Evolutionary conservation across 2,797 vertebrate species (phyloP), one percentile per base, ranked within the genome.

Genomic region (Petrocephalus sullivani): DNA sequence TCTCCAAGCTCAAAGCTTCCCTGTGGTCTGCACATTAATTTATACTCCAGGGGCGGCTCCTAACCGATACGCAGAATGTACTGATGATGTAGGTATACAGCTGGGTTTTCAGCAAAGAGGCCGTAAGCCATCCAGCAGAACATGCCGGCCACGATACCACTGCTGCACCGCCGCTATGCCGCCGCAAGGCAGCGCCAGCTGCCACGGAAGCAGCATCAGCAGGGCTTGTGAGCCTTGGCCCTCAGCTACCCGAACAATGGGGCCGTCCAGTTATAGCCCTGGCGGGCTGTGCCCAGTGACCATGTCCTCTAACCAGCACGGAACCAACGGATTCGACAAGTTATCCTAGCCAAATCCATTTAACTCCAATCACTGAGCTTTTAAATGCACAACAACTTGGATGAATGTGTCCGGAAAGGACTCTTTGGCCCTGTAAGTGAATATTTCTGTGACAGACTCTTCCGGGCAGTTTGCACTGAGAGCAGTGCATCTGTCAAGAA

Each of bases 401-500:
- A 84, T 23, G 21, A 54, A 54, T 28, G n/a, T 84, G 28, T 33
- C 21, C 5, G 12, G 12, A 54, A 4, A 9, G 14, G 4, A 10
- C 4, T 14, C 49, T 53, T 53, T 0, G 9, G 51, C 16, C 41
- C 23, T 53, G 82, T 56, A 56, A 28, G 19, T 84, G 21, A 84
- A 84, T 53, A 54, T 84, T 28, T 49, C 82, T 53, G 82, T 84
- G 82, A 84, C 41, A 84, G 82, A 28, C 51, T 49, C 82, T 84
- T 84, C 51, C 54, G 49, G 82, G 46, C 81, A 51, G 49, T 83
- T 83, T 83, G 81, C 1, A 51, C 81, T 28, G 51, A 54, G 53
- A 54, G 9, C 10, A 10, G 46, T 23, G 49, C 19, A 54, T 84
- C 28, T 84, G 41, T 56, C 82, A 84, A n/a, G 6, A 28, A 5